phyloP scores from a whole-genome alignment of 1,140 invertebrate species.

The Harlomillsia oculata region DNA sequence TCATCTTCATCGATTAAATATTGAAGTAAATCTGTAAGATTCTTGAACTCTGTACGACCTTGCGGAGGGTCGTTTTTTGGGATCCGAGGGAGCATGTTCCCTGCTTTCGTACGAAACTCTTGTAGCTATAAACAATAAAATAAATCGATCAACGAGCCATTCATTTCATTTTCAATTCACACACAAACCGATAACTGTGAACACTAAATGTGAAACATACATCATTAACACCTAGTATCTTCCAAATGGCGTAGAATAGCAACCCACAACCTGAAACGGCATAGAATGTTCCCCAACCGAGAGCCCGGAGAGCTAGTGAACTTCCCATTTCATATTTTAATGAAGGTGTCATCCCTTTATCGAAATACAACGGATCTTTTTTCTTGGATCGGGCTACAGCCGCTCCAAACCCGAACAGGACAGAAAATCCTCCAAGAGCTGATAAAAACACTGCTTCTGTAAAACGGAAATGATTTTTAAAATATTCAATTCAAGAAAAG shows the following conservation, averaged over 20 bases:
- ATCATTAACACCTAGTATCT: slow-evolving; percentile 71
- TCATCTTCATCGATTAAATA: slow-evolving; percentile 48
- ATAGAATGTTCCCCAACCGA: slow-evolving; percentile 78
- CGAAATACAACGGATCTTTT: slow-evolving; percentile 67
- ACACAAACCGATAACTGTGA: not conserved
- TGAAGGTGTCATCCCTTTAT: slow-evolving; percentile 51
- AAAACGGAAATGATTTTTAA: too few relatives aligned
- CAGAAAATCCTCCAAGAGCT: slow-evolving; percentile 64
- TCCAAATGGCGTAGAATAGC: slow-evolving; percentile 76
- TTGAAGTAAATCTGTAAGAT: slow-evolving; percentile 65
- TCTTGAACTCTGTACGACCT: slow-evolving; percentile 75
- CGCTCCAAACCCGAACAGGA: slow-evolving; percentile 67
- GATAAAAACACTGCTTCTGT: slow-evolving; percentile 64
- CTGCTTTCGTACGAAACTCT: slow-evolving; percentile 46
- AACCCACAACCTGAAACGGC: slow-evolving; percentile 69
- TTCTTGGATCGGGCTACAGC: slow-evolving; percentile 66
- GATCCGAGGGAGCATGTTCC: slow-evolving; percentile 56
- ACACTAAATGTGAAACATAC: slow-evolving; percentile 41
- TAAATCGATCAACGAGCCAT: not conserved
- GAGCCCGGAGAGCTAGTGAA: slow-evolving; percentile 64
- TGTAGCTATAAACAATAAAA: slow-evolving; percentile 37
- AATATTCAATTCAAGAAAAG: too few relatives aligned
- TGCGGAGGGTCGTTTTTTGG: slow-evolving; percentile 68
- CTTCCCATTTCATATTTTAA: slow-evolving; percentile 57
- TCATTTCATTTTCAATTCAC: too few relatives aligned